Conservation (phyloP, 53 echinoderm and acorn worm species). For the Apostichopus leukothele region DNA sequence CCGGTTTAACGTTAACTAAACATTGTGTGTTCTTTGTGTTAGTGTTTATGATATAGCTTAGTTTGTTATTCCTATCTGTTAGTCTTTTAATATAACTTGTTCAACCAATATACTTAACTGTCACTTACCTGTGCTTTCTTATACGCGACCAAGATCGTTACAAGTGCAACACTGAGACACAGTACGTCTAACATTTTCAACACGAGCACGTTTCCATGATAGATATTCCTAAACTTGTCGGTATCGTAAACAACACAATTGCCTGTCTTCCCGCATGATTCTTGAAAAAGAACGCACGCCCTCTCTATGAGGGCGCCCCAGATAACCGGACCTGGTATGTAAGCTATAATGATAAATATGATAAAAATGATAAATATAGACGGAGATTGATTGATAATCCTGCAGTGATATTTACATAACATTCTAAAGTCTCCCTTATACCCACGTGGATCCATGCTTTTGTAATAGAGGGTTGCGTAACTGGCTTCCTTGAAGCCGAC, state of each 20-base stretch:
- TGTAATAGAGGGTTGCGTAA: too few relatives aligned
- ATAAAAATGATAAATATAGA: too few relatives aligned
- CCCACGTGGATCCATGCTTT: too few relatives aligned
- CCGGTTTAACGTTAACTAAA: too few relatives aligned
- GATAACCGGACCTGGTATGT: conserved; percentile 58
- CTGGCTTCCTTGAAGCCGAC: too few relatives aligned
- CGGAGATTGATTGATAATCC: too few relatives aligned
- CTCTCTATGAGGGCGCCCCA: conserved; percentile 54
- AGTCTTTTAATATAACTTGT: too few relatives aligned
- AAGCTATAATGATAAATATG: conserved; percentile 11
- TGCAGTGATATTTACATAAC: too few relatives aligned
- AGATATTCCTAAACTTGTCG: conserved; percentile 40
- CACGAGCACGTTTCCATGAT: conserved; percentile 35
- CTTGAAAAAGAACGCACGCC: conserved; percentile 50
- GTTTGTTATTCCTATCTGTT: too few relatives aligned
- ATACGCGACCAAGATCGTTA: background rate
- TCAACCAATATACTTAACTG: background rate
- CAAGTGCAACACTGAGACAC: background rate
- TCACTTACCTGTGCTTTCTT: conserved; percentile 33
- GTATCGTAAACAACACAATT: conserved; percentile 60
- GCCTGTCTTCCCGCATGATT: conserved; percentile 51
- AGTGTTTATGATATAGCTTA: too few relatives aligned
- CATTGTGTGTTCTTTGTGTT: too few relatives aligned
- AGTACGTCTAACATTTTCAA: conserved; percentile 31
- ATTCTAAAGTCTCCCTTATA: too few relatives aligned